Percentiles rank a stretch among this genome's conserved stretches.
phyloP scores from a whole-genome alignment of 2,888 invertebrate genomes.

The Yponomeuta sedellus region DNA sequence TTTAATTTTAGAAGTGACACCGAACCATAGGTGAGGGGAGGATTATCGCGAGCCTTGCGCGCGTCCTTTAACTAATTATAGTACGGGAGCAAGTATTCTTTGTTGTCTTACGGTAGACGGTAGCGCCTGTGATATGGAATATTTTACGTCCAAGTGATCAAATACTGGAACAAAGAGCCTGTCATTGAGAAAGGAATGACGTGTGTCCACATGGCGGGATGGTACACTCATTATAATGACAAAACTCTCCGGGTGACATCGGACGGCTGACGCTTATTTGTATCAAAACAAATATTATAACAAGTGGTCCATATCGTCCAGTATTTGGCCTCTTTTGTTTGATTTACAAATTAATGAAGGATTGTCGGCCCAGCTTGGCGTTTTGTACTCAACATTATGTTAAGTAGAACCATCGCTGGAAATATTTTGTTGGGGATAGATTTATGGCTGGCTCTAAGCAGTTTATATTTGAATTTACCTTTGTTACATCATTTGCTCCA shows the following conservation, averaged over 20 bases:
- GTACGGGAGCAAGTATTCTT: background rate
- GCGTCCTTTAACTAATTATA: slow-evolving; percentile 49
- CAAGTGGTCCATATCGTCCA: slow-evolving; percentile 68
- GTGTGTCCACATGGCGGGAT: slow-evolving; percentile 51
- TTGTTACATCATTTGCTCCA: slow-evolving; percentile 16
- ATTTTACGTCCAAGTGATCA: slow-evolving; percentile 24
- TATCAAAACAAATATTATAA: slow-evolving; percentile 70
- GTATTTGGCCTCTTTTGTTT: slow-evolving; percentile 59
- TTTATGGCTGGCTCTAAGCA: slow-evolving; percentile 15
- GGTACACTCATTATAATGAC: slow-evolving; percentile 65
- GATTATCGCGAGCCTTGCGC: slow-evolving; percentile 62
- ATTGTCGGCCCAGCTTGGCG: slow-evolving; percentile 52
- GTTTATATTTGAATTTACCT: slow-evolving; percentile 13
- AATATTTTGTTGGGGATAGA: slow-evolving; percentile 32
- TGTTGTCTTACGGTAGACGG: background rate
- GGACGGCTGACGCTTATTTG: slow-evolving; percentile 68
- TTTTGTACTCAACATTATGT: slow-evolving; percentile 41
- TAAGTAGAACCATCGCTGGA: slow-evolving; percentile 30
- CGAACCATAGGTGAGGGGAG: slow-evolving; percentile 62
- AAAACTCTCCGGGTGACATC: slow-evolving; percentile 45
- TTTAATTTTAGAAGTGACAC: slow-evolving; percentile 74
- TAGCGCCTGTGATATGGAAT: background rate
- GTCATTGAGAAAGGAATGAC: slow-evolving; percentile 5
- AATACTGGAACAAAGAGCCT: slow-evolving; percentile 38
- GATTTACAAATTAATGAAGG: slow-evolving; percentile 66